These are phyloP conservation scores for Cladopsammia gracilis DNA, from an alignment of 64 coral and sea anemone genomes.

Conservation along the genomic window DNA sequence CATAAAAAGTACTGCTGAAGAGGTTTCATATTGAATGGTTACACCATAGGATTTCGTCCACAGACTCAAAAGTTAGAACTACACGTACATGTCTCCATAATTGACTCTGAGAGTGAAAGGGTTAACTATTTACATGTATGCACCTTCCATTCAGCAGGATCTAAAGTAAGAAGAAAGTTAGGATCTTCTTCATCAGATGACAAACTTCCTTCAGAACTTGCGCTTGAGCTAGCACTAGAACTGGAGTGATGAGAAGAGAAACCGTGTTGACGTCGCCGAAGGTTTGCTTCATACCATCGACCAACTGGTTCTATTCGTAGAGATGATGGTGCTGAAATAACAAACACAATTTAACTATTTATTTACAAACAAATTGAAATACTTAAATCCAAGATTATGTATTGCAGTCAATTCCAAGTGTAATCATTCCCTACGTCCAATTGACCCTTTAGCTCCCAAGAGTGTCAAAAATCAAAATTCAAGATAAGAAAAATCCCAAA, in stretches of 20 bases:
- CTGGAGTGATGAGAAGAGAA: slow-evolving; percentile 80
- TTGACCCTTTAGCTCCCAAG: no score
- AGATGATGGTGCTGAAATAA: slow-evolving; percentile 69
- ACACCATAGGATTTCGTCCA: no score
- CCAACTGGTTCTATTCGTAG: slow-evolving; percentile 90
- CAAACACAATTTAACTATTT: background rate
- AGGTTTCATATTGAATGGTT: no score
- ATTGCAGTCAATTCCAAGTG: no score
- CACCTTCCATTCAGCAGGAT: slow-evolving; percentile 95
- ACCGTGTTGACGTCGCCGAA: slow-evolving; percentile 78
- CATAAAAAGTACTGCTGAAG: no score
- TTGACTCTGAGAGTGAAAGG: no score
- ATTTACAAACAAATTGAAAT: background rate
- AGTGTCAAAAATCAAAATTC: no score
- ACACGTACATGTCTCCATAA: no score
- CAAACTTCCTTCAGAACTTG: slow-evolving; percentile 68
- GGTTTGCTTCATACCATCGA: slow-evolving; percentile 95
- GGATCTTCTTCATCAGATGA: slow-evolving; percentile 96
- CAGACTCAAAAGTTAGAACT: no score
- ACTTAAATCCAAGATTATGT: no score
- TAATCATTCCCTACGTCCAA: no score
- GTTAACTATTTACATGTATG: background rate
- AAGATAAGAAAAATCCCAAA: no score
- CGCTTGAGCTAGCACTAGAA: slow-evolving; percentile 47
- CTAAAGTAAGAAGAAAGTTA: slow-evolving; percentile 84